Base-by-base conservation (phyloP, 2,113 vertebrate genomes). In the Crotalus viridis region DNA sequence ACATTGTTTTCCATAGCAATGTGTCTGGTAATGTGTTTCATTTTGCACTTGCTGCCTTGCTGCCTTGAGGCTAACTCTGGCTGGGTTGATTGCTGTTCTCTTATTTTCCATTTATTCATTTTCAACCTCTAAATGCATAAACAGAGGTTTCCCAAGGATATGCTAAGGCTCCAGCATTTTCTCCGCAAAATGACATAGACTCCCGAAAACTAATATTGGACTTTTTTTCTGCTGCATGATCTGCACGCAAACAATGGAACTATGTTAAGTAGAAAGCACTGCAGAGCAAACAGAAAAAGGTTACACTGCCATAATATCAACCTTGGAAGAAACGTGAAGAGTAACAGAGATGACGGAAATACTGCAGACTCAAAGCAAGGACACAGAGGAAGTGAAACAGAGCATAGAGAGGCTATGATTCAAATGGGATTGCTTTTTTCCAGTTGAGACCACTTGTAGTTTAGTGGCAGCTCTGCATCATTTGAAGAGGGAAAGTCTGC, bases 71-170 rank as follows among this genome's bases (percentile, higher is more conserved):
- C 88, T 59, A 89, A 51, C 88, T 59, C 69, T 90, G 92, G 46
- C 88, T 85, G 88, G 17, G 55, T 54, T 90, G 69, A 89, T 93
- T 89, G 69, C 92, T 90, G 55, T 19, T 89, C 88, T 85, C 92
- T 59, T 81, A 15, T 85, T 89, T 93, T 51, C 69, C 69, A 89
- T 90, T 89, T 85, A 93, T 93, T 89, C 54, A 61, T 89, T 59
- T 93, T 39, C 88, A 89, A 51, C 55, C 69, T 85, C 92, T 59
- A 93, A 93, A 93, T 86, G 74, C 48, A 93, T 86, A 86, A 85
- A 39, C 64, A 86, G 85, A 69, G 55, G 88, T 89, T 89, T 61
- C 55, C 22, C 55, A 57, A 93, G 69, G 43, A 59, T 85, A 89
- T 85, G 64, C 64, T 92, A 33, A 33, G 52, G 39, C 17, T 85